phyloP scores from a whole-genome alignment of 2,797 vertebrate genomes.

The Phrynocephalus vlangalii region DNA sequence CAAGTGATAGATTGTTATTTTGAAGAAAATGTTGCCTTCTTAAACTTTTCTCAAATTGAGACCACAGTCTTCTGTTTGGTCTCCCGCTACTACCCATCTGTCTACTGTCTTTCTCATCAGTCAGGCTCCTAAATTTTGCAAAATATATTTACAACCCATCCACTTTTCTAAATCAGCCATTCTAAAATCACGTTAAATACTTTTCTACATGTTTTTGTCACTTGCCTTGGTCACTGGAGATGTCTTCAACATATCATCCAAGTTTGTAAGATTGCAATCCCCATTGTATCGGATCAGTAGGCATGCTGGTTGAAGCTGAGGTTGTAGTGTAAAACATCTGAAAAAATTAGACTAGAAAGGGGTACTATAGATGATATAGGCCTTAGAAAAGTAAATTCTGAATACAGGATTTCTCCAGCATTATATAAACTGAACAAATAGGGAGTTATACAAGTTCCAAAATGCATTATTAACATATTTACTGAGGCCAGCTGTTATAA shows the following conservation, averaged over 20 bases:
- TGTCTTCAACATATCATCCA: no score
- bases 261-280: not conserved
- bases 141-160: no score
- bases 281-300: not conserved
- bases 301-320: not conserved
- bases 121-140: not conserved
- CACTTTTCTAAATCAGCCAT: not conserved
- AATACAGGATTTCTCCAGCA: constrained; percentile 33
- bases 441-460: constrained; percentile 34
- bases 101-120: not conserved
- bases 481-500: constrained; percentile 59
- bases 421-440: constrained; percentile 48
- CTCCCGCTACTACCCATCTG: not conserved
- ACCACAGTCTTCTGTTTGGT: not conserved
- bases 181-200: constrained; percentile 5
- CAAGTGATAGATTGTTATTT: not conserved
- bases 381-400: not conserved
- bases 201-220: not conserved
- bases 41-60: no score
- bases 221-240: not conserved
- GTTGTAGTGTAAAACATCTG: not conserved
- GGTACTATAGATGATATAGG: not conserved
- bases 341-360: not conserved
- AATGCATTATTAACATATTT: constrained; percentile 54
- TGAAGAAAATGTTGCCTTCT: not conserved